Evolutionary conservation across 2,797 vertebrate species (phyloP), one percentile per base, ranked within the genome.

Genomic region (Siniperca obscura): DNA sequence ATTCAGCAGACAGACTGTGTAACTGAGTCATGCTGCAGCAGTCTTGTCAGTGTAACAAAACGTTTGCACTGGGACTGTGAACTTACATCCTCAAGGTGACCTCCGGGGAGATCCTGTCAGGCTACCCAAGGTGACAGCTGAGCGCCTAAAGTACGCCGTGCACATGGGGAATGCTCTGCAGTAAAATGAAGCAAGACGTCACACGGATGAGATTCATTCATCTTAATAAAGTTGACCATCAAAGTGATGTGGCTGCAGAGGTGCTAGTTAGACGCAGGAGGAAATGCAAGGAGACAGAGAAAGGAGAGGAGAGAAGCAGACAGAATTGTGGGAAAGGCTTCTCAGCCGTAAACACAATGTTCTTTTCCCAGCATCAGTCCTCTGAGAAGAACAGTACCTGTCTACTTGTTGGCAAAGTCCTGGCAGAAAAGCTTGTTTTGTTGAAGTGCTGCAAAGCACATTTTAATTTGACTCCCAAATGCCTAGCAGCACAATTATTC

Each of bases 191-290:
- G 85, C 80, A 74, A 82, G 86, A 87, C 80, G 77, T 90, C 84
- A 80, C 70, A 8, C 4, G 70, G 89, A 87, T 76, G 66, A 74
- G 86, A 91, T 88, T 88, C 90, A 95, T 93, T 94, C 86, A 86
- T 94, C 93, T 92, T 94, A 90, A 94, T 95, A 90, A 93, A 93
- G 87, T 76, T 86, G 85, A 89, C 89, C 89, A 90, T 92, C 93
- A 91, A 81, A 84, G 74, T 89, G 87, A 85, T 89, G 85, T 85
- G 82, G 86, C 89, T 86, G 86, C 89, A 88, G 85, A 89, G 86
- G 50, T 80, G 85, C 80, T 88, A 69, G 89, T 91, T 89, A 90
- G 86, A 92, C 85, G 79, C 78, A 77, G 72, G 86, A 53, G 86
- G 78, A 76, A 81, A 89, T 77, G 73, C 61, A 74, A 83, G 66